Evolutionary conservation across 2,797 vertebrate genomes (phyloP).

Genomic region (Poecilia picta): DNA sequence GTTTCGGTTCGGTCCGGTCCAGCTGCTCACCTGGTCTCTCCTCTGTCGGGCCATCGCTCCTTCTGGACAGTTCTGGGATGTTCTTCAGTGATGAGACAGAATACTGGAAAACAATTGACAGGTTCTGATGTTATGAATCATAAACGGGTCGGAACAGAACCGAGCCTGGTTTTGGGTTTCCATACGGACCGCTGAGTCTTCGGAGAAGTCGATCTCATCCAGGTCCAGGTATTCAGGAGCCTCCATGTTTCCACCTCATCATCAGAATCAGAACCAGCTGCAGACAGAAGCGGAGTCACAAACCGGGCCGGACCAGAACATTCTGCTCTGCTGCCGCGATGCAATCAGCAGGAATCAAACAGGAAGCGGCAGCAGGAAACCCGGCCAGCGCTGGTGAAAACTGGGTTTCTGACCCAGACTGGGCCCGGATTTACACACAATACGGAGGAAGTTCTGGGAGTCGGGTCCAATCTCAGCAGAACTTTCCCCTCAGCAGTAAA

Average conservation of each 20-base stretch:
- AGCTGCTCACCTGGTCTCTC: conserved; percentile 87
- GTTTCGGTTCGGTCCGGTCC: too few relatives aligned
- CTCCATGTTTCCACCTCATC: conserved; percentile 93
- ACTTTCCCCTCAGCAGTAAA: too few relatives aligned
- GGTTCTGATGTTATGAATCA: neutral
- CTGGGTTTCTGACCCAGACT: neutral
- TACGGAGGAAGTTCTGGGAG: conserved; percentile 24
- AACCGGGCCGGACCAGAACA: neutral
- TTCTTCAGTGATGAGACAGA: conserved; percentile 93
- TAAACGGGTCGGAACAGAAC: neutral
- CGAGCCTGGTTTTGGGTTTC: neutral
- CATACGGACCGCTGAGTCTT: conserved; percentile 92
- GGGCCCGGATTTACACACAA: neutral
- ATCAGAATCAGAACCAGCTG: conserved; percentile 60
- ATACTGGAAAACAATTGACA: conserved; percentile 78
- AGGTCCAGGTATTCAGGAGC: conserved; percentile 98
- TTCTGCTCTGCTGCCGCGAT: conserved; percentile 2
- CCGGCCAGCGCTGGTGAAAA: neutral
- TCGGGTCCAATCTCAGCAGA: too few relatives aligned
- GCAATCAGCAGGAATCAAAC: conserved; percentile 30
- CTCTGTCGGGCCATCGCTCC: conserved; percentile 89
- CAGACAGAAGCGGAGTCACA: neutral
- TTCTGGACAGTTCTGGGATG: conserved; percentile 93
- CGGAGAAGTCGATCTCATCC: conserved; percentile 98
- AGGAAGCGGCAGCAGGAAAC: conserved; percentile 45